phyloP scores from a whole-genome alignment of 2,888 invertebrate species.

The Platerodrilus igneus region DNA sequence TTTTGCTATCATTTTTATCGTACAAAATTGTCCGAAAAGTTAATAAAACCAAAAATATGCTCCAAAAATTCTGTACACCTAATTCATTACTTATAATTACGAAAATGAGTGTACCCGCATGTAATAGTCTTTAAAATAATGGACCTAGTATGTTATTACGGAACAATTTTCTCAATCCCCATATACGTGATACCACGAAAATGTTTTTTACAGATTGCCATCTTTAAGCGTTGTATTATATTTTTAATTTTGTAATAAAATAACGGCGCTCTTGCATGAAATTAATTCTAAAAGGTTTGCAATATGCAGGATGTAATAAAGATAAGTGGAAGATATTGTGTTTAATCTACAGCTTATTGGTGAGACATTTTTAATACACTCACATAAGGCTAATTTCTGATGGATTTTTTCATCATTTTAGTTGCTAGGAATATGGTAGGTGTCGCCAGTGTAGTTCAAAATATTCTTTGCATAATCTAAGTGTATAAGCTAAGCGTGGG shows the following conservation, averaged over 20 bases:
- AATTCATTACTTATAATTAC: too few relatives aligned
- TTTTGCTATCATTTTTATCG: too few relatives aligned
- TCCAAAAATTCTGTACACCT: too few relatives aligned
- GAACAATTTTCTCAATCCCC: slow-evolving; percentile 39
- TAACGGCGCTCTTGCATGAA: slow-evolving; percentile 43
- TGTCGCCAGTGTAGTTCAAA: not conserved
- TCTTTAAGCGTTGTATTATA: slow-evolving; percentile 35
- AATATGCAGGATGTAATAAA: slow-evolving; percentile 48
- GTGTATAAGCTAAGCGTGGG: too few relatives aligned
- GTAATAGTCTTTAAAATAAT: slow-evolving; percentile 39
- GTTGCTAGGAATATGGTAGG: not conserved
- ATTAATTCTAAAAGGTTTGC: slow-evolving; percentile 49
- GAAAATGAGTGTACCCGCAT: too few relatives aligned
- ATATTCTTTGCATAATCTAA: not conserved
- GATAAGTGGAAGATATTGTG: slow-evolving; percentile 41
- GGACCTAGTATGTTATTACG: slow-evolving; percentile 41
- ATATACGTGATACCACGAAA: slow-evolving; percentile 38
- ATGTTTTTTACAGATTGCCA: slow-evolving; percentile 35
- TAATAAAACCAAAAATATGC: too few relatives aligned
- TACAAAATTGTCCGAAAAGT: too few relatives aligned
- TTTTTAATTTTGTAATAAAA: slow-evolving; percentile 47
- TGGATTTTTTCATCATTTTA: slow-evolving; percentile 5
- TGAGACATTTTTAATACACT: slow-evolving; percentile 12
- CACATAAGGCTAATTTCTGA: too few relatives aligned
- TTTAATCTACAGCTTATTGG: slow-evolving; percentile 17